Percentiles rank a stretch among this genome's conserved stretches.
These are phyloP conservation scores for Oryzaephilus surinamensis DNA, from an alignment of 1,140 invertebrate species.

Conservation along the genomic window DNA sequence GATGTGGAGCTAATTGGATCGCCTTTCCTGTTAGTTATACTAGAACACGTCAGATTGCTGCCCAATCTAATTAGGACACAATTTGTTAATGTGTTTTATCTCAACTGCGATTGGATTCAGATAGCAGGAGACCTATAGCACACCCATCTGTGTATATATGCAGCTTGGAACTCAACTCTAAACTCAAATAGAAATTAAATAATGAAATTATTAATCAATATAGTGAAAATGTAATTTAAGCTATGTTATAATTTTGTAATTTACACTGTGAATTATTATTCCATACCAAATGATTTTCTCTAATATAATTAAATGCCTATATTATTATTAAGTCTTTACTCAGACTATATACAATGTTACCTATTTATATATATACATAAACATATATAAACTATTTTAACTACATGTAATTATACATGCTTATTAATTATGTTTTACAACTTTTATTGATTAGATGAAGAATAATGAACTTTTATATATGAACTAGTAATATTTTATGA, in stretches of 20 bases:
- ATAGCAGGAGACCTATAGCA: conserved; percentile 22
- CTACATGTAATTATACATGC: too few relatives aligned
- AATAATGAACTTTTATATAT: too few relatives aligned
- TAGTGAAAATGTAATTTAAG: conserved; percentile 17
- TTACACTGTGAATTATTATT: conserved; percentile 10
- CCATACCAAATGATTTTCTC: too few relatives aligned
- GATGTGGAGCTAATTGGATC: conserved; percentile 25
- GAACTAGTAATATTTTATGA: too few relatives aligned
- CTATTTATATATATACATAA: too few relatives aligned
- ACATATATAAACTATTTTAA: too few relatives aligned
- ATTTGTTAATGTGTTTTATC: conserved; percentile 38
- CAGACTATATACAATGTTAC: too few relatives aligned
- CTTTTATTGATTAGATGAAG: too few relatives aligned
- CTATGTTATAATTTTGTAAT: conserved; percentile 16
- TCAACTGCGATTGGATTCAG: conserved; percentile 32
- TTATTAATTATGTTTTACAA: too few relatives aligned
- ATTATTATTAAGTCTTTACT: too few relatives aligned
- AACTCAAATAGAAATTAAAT: conserved; percentile 27
- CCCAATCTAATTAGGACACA: conserved; percentile 36
- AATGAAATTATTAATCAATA: conserved; percentile 28
- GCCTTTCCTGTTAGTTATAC: conserved; percentile 28
- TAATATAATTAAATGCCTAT: too few relatives aligned
- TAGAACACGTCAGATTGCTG: conserved; percentile 34
- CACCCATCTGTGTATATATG: conserved; percentile 15
- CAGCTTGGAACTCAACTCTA: conserved; percentile 15